These are phyloP conservation scores for Baccha elongata DNA, from an alignment of 2,888 invertebrate genomes.

Conservation along the genomic window DNA sequence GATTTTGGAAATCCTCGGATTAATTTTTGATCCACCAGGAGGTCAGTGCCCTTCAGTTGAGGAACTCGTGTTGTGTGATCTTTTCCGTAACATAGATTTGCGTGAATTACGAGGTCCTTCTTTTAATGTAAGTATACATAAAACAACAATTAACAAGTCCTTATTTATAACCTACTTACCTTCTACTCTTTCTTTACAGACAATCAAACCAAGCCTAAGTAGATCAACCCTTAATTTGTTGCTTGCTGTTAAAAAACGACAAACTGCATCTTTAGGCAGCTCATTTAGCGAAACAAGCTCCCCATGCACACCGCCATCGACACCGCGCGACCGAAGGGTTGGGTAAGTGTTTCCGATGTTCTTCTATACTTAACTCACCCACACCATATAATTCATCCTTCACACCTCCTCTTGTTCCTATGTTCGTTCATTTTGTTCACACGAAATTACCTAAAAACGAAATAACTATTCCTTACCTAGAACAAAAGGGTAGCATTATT, in stretches of 20 bases:
- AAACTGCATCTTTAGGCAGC: conserved; percentile 81
- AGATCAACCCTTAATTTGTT: conserved; percentile 81
- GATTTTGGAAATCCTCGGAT: conserved; percentile 90
- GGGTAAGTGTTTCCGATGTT: conserved; percentile 79
- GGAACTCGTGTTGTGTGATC: conserved; percentile 91
- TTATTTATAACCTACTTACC: no score
- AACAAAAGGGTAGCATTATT: conserved; percentile 66
- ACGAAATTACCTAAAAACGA: conserved; percentile 52
- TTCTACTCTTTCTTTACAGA: conserved; percentile 75
- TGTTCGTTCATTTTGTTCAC: conserved; percentile 71
- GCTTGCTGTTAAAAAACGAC: conserved; percentile 82
- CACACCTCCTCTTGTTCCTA: conserved; percentile 47
- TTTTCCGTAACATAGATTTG: conserved; percentile 94
- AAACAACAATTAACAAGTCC: background rate
- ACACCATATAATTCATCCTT: conserved; percentile 20
- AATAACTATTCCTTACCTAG: conserved; percentile 28
- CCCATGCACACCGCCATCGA: conserved; percentile 82
- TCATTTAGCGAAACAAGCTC: conserved; percentile 82
- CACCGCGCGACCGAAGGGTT: conserved; percentile 81
- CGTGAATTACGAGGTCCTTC: conserved; percentile 93
- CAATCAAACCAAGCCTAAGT: conserved; percentile 82
- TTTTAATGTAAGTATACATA: conserved; percentile 85
- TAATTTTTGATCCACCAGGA: conserved; percentile 89
- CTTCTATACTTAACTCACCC: conserved; percentile 26
- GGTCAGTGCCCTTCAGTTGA: conserved; percentile 89